Percentiles rank a stretch among this genome's conserved stretches.
These are phyloP conservation scores for Spheniscus mendiculus DNA, from an alignment of 2,113 vertebrate species.

Conservation along the genomic window DNA sequence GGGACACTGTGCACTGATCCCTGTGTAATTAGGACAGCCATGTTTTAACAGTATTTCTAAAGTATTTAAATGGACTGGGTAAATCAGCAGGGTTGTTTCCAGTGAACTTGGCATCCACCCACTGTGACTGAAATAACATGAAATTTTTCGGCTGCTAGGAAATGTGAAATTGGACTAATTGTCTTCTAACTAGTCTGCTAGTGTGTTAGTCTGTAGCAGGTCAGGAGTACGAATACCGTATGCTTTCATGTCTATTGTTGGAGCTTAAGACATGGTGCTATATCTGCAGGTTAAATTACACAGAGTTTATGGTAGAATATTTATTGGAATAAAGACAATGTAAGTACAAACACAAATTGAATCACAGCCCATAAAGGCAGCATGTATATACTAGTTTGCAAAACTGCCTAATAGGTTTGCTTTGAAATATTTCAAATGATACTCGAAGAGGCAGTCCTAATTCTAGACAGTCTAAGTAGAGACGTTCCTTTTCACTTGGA, in stretches of 20 bases:
- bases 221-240: neutral
- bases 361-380: neutral
- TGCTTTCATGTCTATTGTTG: neutral
- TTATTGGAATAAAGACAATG: neutral
- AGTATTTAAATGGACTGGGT: constrained; percentile 84
- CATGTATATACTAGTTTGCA: neutral
- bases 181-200: constrained; percentile 82
- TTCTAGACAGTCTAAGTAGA: neutral
- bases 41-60: constrained; percentile 88
- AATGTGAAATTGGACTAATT: constrained; percentile 92
- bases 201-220: constrained; percentile 67
- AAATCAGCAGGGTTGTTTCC: constrained; percentile 81
- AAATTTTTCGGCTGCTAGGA: constrained; percentile 88
- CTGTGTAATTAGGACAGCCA: constrained; percentile 88
- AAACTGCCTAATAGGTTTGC: neutral
- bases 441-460: neutral
- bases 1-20: constrained; percentile 83
- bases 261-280: neutral
- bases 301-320: neutral
- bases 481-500: neutral
- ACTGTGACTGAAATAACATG: constrained; percentile 86
- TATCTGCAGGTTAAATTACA: neutral
- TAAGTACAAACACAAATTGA: neutral
- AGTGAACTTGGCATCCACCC: constrained; percentile 87
- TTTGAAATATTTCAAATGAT: neutral